A percentile compares a stretch with the other conserved stretches of the same genome.
Conservation (phyloP, 2,888 invertebrate species). For the Epistrophe eligans region DNA sequence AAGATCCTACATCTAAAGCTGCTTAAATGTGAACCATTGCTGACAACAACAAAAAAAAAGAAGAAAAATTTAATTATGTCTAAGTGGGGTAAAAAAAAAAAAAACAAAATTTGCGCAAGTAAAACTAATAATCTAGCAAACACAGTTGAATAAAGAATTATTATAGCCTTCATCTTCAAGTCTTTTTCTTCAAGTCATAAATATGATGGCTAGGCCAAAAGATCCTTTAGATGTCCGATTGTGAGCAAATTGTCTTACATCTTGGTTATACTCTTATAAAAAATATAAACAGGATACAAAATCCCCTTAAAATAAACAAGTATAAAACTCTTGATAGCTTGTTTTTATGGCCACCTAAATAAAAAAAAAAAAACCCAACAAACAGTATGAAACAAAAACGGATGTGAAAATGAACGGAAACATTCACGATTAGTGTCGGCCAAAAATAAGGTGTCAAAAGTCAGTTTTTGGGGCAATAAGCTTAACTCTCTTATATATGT, state of each 20-base stretch:
- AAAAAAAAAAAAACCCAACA: neutral
- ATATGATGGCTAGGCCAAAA: neutral
- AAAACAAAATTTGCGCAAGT: neutral
- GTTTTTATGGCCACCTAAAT: constrained; percentile 43
- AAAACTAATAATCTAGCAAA: constrained; percentile 15
- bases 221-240: constrained; percentile 15
- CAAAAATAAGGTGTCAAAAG: constrained; percentile 74
- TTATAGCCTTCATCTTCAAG: neutral
- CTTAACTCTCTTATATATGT: constrained; percentile 34
- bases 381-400: constrained; percentile 27
- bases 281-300: neutral
- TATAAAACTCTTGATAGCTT: constrained; percentile 38
- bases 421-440: constrained; percentile 69
- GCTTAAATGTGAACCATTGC: neutral
- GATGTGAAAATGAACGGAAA: constrained; percentile 44
- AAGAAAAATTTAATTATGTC: neutral
- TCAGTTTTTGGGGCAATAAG: constrained; percentile 62
- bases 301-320: constrained; percentile 31
- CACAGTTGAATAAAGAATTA: constrained; percentile 28
- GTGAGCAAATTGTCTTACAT: constrained; percentile 48
- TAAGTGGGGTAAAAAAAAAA: neutral
- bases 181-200: neutral
- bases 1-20: neutral
- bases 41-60: neutral
- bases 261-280: constrained; percentile 12